Evolutionary conservation across 2,888 invertebrate genomes (phyloP).

Genomic region (Hirtodrosophila alboralis): DNA sequence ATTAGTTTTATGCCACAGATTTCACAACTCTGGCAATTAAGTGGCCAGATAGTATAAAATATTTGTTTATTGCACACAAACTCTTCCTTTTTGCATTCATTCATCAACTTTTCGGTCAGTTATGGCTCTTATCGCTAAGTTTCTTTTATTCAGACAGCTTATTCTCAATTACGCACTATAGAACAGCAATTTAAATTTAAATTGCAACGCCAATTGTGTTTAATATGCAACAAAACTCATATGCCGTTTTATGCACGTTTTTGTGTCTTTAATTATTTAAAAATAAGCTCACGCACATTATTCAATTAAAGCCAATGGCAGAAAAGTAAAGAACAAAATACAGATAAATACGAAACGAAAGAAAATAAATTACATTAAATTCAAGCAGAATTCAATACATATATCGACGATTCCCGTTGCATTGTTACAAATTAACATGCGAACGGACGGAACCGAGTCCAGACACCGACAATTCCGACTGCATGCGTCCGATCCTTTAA

Average conservation of each 20-base stretch:
- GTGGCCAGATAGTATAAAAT: background rate
- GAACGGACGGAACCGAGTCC: conserved; percentile 41
- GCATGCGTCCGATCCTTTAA: conserved; percentile 16
- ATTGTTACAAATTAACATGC: conserved; percentile 76
- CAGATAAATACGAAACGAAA: conserved; percentile 35
- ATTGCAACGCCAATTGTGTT: conserved; percentile 5
- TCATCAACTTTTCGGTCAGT: too few species aligned
- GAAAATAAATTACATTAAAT: conserved; percentile 69
- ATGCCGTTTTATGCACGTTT: conserved; percentile 10
- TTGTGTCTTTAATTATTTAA: conserved; percentile 38
- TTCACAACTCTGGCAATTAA: background rate
- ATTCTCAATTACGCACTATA: too few species aligned
- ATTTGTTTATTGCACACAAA: too few species aligned
- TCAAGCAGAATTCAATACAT: conserved; percentile 34
- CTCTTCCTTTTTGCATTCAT: too few species aligned
- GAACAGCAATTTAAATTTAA: conserved; percentile 1
- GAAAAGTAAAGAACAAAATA: conserved; percentile 10
- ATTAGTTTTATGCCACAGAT: too few species aligned
- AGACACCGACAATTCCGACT: conserved; percentile 33
- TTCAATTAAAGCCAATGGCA: conserved; percentile 34
- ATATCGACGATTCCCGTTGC: conserved; percentile 12
- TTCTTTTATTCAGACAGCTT: too few species aligned
- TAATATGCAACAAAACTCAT: conserved; percentile 9
- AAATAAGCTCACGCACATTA: conserved; percentile 12
- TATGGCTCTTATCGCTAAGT: too few species aligned